Evolutionary conservation across 2,113 vertebrate species (phyloP).

Genomic region (Columbina picui): DNA sequence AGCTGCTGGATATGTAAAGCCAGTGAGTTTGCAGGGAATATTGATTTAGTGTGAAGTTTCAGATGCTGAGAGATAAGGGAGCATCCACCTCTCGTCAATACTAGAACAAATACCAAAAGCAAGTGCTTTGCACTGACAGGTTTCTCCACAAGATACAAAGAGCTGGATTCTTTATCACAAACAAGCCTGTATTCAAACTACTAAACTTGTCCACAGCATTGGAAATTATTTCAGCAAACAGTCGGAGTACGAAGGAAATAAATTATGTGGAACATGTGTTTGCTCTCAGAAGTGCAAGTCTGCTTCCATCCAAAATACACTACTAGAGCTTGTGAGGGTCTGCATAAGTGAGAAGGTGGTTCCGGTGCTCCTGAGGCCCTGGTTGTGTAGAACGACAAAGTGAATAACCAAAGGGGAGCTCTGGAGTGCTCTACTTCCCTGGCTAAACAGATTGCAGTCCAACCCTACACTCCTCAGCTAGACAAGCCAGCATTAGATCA

Average conservation of each 20-base stretch:
- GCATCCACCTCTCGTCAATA: background rate
- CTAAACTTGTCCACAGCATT: background rate
- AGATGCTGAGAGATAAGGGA: background rate
- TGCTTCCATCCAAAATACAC: background rate
- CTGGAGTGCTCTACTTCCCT: background rate
- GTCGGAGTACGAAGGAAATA: background rate
- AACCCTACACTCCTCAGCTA: background rate
- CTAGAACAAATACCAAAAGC: background rate
- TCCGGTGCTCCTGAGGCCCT: background rate
- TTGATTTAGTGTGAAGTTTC: background rate
- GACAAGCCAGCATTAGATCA: background rate
- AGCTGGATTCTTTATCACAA: background rate
- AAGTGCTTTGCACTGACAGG: background rate
- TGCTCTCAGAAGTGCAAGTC: background rate
- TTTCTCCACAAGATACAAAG: background rate
- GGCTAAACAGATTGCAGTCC: background rate
- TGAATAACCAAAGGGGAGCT: background rate
- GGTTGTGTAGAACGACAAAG: background rate
- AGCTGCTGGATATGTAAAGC: background rate
- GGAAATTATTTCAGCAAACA: background rate
- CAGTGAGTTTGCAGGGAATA: background rate
- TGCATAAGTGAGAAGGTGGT: background rate
- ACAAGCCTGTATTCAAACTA: background rate
- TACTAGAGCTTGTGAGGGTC: too few species aligned
- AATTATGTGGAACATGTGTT: background rate